Conservation (phyloP, 1,140 invertebrate species). For the Chelonus insularis region DNA sequence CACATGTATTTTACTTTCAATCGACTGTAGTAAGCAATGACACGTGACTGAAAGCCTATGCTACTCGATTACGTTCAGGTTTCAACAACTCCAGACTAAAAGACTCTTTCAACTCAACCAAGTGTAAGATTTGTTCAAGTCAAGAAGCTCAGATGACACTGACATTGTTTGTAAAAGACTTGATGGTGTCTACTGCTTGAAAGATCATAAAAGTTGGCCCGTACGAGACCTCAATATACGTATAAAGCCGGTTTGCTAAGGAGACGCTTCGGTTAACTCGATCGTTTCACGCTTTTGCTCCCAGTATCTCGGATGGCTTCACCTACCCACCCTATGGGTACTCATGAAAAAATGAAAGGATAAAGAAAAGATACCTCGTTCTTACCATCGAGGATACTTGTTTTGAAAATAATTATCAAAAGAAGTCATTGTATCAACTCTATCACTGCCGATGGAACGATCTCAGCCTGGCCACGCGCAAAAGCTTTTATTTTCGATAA, state of each 20-base stretch:
- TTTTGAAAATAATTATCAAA: background rate
- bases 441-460: background rate
- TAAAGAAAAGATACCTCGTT: background rate
- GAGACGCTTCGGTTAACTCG: constrained; percentile 18
- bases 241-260: background rate
- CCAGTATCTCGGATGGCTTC: constrained; percentile 15
- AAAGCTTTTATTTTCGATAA: constrained; percentile 37
- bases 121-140: background rate
- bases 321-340: too few relatives aligned
- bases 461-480: constrained; percentile 9
- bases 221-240: constrained; percentile 5
- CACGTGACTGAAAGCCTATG: constrained; percentile 45
- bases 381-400: background rate
- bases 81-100: background rate
- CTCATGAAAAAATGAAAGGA: background rate
- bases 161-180: background rate
- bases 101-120: background rate
- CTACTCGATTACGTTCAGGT: background rate
- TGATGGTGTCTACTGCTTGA: constrained; percentile 11
- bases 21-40: constrained; percentile 45
- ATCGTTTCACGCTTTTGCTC: constrained; percentile 26
- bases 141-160: background rate
- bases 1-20: background rate
- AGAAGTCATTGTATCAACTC: background rate
- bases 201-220: constrained; percentile 24